Conservation (phyloP, 2,113 vertebrate species). For the Macquaria ambigua region DNA sequence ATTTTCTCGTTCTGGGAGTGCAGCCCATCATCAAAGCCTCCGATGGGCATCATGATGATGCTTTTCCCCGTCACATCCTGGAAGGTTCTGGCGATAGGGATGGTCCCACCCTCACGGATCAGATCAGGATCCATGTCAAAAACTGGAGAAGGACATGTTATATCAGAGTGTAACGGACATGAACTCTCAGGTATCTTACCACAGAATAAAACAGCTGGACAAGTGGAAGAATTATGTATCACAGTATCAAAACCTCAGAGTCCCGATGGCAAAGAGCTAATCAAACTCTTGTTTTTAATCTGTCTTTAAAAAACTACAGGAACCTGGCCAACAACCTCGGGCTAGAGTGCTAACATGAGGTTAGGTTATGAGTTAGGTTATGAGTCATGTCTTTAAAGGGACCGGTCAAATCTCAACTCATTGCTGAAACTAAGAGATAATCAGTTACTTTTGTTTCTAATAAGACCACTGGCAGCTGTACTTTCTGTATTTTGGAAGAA, state of each 20-base stretch:
- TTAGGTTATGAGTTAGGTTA: no score
- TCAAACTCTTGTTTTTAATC: background rate
- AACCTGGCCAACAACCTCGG: background rate
- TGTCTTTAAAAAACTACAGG: background rate
- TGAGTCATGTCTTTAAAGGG: background rate
- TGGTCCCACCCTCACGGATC: slow-evolving; percentile 87
- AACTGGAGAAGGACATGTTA: slow-evolving; percentile 66
- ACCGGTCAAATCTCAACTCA: background rate
- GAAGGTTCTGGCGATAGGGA: slow-evolving; percentile 84
- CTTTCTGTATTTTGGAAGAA: no score
- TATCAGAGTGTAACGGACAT: background rate
- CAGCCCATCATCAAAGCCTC: slow-evolving; percentile 85
- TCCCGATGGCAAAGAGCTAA: background rate
- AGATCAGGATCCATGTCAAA: slow-evolving; percentile 83
- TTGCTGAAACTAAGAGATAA: no score
- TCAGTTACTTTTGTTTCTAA: no score
- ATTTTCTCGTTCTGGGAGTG: slow-evolving; percentile 90
- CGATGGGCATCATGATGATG: slow-evolving; percentile 87
- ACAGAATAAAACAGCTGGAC: background rate
- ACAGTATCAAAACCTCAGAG: background rate
- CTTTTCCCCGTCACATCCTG: slow-evolving; percentile 84
- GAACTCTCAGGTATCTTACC: background rate
- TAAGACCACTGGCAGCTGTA: no score
- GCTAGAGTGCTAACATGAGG: background rate
- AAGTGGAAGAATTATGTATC: background rate